These are phyloP conservation scores for Poecilia gillii DNA, from an alignment of 2,797 vertebrate species.

Conservation along the genomic window DNA sequence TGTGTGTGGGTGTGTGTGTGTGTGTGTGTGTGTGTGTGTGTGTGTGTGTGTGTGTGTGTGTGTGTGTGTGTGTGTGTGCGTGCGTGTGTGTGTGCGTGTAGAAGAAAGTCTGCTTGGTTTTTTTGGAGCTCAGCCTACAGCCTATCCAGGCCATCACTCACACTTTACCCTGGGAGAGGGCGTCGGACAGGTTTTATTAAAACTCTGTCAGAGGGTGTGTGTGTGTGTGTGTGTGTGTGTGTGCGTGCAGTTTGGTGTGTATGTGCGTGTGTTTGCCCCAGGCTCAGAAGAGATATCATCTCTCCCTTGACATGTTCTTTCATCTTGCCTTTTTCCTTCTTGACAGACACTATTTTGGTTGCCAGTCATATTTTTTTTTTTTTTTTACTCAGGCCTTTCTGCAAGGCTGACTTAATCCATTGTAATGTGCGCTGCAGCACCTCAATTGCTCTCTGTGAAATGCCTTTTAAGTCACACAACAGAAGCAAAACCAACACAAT, in stretches of 20 bases:
- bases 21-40: no score
- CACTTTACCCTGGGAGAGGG: slow-evolving; percentile 77
- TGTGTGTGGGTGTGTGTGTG: no score
- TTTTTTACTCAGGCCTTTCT: slow-evolving; percentile 46
- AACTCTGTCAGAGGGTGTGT: slow-evolving; percentile 78
- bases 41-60: no score
- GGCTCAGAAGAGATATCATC: slow-evolving; percentile 81
- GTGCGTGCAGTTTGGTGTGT: slow-evolving; percentile 40
- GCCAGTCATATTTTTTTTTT: slow-evolving; percentile 61
- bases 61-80: no score
- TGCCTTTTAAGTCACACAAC: slow-evolving; percentile 39
- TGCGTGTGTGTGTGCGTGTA: slow-evolving; percentile 20
- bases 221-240: slow-evolving; percentile 48
- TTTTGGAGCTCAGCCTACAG: slow-evolving; percentile 69
- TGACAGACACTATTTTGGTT: slow-evolving; percentile 79
- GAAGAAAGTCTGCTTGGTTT: slow-evolving; percentile 33
- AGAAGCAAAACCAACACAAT: slow-evolving; percentile 25
- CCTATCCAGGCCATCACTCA: slow-evolving; percentile 75
- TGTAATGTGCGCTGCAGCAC: slow-evolving; percentile 49
- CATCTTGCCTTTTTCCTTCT: slow-evolving; percentile 75
- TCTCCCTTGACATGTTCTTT: slow-evolving; percentile 79
- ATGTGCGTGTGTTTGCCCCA: slow-evolving; percentile 55
- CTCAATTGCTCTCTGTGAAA: slow-evolving; percentile 38
- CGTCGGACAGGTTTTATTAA: slow-evolving; percentile 83
- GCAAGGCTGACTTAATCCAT: slow-evolving; percentile 57